phyloP scores from a whole-genome alignment of 2,888 invertebrate species.

The Andrena minutula region DNA sequence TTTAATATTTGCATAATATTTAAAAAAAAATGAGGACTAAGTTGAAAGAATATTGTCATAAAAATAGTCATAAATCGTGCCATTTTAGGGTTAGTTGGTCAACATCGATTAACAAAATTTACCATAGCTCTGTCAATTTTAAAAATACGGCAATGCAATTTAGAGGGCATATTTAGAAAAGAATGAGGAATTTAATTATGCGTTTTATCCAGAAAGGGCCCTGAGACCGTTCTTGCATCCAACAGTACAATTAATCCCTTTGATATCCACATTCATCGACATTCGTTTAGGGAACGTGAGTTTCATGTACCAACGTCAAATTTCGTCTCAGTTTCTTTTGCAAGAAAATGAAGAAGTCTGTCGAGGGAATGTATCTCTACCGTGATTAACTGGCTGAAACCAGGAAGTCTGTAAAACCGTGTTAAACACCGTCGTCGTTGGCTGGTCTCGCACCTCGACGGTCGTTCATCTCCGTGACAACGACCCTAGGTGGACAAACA shows the following conservation, averaged over 20 bases:
- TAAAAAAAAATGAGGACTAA: too few species aligned
- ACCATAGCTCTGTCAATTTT: too few species aligned
- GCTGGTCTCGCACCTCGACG: constrained; percentile 16
- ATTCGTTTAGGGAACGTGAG: not conserved
- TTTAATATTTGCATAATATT: too few species aligned
- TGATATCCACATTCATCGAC: not conserved
- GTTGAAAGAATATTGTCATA: too few species aligned
- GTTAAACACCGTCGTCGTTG: constrained; percentile 24
- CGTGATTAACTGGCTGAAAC: not conserved
- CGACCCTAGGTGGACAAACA: constrained; percentile 55
- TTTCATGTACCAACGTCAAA: not conserved
- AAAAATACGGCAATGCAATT: too few species aligned
- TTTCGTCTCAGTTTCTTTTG: not conserved
- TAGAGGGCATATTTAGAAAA: too few species aligned
- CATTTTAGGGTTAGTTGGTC: too few species aligned
- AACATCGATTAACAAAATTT: too few species aligned
- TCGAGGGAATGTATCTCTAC: not conserved
- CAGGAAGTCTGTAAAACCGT: constrained; percentile 16
- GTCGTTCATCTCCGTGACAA: constrained; percentile 42
- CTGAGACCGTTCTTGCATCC: too few species aligned
- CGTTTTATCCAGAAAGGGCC: too few species aligned
- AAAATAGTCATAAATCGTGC: too few species aligned
- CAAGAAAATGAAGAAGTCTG: not conserved
- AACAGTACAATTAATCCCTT: not conserved
- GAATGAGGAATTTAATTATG: too few species aligned